Percentiles rank a stretch among this genome's conserved stretches.
Conservation (phyloP, 1,140 invertebrate genomes). For the Solenopsis fugax region DNA sequence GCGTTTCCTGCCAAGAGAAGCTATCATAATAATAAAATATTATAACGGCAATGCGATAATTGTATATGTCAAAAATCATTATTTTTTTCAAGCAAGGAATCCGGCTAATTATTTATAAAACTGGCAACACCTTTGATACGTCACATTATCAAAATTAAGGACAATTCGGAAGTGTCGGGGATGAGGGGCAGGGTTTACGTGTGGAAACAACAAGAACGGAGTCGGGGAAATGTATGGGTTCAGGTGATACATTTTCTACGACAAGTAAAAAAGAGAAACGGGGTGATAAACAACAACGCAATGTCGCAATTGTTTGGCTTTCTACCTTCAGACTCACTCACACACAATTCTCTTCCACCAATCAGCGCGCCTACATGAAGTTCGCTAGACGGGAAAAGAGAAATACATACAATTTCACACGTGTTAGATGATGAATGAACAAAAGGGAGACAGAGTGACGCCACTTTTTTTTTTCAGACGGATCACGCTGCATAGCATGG, state of each 20-base stretch:
- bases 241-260: conserved; percentile 65
- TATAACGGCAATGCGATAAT: neutral
- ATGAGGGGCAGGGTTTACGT: neutral
- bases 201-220: conserved; percentile 62
- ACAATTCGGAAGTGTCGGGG: neutral
- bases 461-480: conserved; percentile 22
- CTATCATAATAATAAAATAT: conserved; percentile 1
- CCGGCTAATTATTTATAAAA: conserved; percentile 58
- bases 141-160: conserved; percentile 17
- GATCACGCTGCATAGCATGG: neutral
- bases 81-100: neutral
- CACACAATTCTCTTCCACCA: conserved; percentile 87
- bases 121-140: conserved; percentile 23
- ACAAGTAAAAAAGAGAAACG: conserved; percentile 64
- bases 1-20: neutral
- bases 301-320: conserved; percentile 80
- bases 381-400: conserved; percentile 88
- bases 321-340: conserved; percentile 86
- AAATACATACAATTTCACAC: conserved; percentile 84
- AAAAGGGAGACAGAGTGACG: conserved; percentile 27
- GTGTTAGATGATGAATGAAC: conserved; percentile 77
- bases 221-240: conserved; percentile 39
- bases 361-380: conserved; percentile 89
- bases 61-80: neutral
- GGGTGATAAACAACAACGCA: conserved; percentile 78